Base-by-base conservation (phyloP, 2,888 invertebrate species). In the Timema podura region DNA sequence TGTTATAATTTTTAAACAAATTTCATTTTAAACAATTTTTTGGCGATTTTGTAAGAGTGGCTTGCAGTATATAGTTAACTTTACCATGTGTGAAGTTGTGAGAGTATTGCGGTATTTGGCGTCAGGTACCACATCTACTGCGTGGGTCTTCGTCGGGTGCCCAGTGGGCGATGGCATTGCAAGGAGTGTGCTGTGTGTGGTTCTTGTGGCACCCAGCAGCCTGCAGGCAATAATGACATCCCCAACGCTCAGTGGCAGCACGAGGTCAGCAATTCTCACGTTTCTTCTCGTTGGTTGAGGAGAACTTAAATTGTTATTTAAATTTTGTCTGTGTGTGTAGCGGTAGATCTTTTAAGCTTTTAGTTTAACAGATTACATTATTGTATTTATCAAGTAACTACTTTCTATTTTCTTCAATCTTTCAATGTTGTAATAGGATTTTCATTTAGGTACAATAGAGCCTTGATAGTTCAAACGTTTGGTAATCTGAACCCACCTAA, bases 81-180 rank as follows among this genome's bases (percentile, higher is more conserved):
- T 30, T 30, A 30, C 30, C 30, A 30, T 30, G 30, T 30, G 30
- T 30, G 30, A 30, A 30, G 30, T 30, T 30, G 30, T 30, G 30
- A 30, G 30, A 30, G 30, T 30, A 30, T 30, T 30, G 30, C 30
- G 30, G 30, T 30, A 30, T 30, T 30, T 30, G 30, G 30, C 73
- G 8, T 30, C 75, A 85, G 85, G 69, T 95, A 92, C 83, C 96
- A 96, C 81, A 92, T 93, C 74, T 93, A 92, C 83, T 97, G 96
- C 82, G 92, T 95, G 69, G 93, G 93, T 7, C 82, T 95, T 61
- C 84, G 87, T 72, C 84, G 87, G 73, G 90, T 95, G 76, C 96
- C 96, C 6, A 88, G 87, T 74, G 95, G 95, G 51, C 89, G 93
- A 66, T 96, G 96, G 96, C 92, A 94, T 79, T 96, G 96, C 81